Conservation (phyloP, 2,888 invertebrate genomes). For the Tiliacea citrago region DNA sequence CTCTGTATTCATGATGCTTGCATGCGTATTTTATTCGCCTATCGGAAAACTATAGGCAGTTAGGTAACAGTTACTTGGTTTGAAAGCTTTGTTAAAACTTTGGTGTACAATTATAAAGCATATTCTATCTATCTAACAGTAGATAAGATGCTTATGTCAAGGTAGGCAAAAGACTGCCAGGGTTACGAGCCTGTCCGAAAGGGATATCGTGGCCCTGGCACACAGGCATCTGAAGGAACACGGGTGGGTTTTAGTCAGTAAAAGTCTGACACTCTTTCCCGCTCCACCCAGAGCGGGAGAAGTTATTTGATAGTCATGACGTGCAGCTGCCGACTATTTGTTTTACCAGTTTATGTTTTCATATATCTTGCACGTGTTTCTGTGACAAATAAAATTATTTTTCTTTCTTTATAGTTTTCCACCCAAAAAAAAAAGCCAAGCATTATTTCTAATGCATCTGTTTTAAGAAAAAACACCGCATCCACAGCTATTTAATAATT, state of each 20-base stretch:
- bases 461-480: background rate
- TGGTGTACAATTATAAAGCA: background rate
- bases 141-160: background rate
- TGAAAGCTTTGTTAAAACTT: background rate
- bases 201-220: too few species aligned
- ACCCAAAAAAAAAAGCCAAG: background rate
- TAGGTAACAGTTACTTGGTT: background rate
- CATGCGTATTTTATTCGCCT: background rate
- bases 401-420: too few species aligned
- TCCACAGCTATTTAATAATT: background rate
- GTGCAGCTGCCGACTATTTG: too few species aligned
- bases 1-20: conserved; percentile 1
- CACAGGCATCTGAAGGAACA: too few species aligned
- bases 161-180: background rate
- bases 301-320: too few species aligned
- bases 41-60: background rate
- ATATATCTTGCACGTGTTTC: too few species aligned
- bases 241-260: too few species aligned
- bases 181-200: too few species aligned
- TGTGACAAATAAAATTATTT: too few species aligned
- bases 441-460: background rate
- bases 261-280: too few species aligned
- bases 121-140: background rate
- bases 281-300: too few species aligned
- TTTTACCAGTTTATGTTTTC: too few species aligned